Evolutionary conservation across 2,797 vertebrate species (phyloP).

Genomic region (Erpetoichthys calabaricus): DNA sequence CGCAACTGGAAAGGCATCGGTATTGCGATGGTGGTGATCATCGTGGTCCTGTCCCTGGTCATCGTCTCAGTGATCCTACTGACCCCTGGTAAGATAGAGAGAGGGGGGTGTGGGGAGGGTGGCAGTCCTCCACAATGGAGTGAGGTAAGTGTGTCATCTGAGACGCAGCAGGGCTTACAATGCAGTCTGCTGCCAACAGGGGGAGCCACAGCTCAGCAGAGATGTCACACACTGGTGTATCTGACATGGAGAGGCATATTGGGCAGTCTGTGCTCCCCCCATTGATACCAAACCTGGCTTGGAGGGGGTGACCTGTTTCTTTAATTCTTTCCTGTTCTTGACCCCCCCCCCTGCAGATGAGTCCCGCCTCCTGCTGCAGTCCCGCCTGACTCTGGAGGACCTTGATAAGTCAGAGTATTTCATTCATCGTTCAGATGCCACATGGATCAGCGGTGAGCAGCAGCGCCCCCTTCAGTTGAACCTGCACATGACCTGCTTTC

Average conservation of each 20-base stretch:
- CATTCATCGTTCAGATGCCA: constrained; percentile 38
- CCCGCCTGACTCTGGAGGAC: constrained; percentile 56
- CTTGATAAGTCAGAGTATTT: constrained; percentile 52
- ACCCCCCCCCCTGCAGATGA: constrained; percentile 39
- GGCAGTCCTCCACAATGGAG: not conserved
- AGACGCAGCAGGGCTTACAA: too few relatives aligned
- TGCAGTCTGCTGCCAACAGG: too few relatives aligned
- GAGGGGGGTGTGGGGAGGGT: not conserved
- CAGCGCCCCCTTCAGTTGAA: not conserved
- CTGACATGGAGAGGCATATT: too few relatives aligned
- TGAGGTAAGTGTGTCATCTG: not conserved
- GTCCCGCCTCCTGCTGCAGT: constrained; percentile 40
- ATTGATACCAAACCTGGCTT: too few relatives aligned
- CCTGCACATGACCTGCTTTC: too few relatives aligned
- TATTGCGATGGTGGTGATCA: constrained; percentile 62
- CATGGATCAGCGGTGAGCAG: constrained; percentile 53
- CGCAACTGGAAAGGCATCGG: constrained; percentile 71
- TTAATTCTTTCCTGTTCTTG: not conserved
- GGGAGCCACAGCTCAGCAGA: too few relatives aligned
- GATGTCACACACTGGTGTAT: too few relatives aligned
- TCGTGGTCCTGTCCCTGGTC: constrained; percentile 60
- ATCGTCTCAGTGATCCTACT: constrained; percentile 57
- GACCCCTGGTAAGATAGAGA: constrained; percentile 48
- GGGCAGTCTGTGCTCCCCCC: too few relatives aligned
- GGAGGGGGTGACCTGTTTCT: not conserved